Conservation (phyloP, 2,797 vertebrate species). For the Esox lucius region DNA sequence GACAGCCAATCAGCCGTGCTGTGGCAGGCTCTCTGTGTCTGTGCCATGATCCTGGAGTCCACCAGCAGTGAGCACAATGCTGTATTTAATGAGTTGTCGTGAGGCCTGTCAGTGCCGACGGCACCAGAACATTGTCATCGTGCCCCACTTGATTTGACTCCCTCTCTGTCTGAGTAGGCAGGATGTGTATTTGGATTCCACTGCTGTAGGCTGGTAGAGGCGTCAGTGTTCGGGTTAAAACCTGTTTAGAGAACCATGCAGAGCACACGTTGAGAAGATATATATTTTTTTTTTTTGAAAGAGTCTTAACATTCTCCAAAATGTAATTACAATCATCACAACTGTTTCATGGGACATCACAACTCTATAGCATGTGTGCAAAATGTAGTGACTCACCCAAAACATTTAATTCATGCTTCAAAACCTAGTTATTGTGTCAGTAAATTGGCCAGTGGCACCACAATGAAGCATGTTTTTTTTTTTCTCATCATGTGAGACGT, state of each 20-base stretch:
- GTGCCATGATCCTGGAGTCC: neutral
- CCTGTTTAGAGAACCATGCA: neutral
- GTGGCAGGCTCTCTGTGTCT: neutral
- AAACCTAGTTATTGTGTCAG: too few species aligned
- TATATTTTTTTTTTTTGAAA: too few species aligned
- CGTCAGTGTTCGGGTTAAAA: neutral
- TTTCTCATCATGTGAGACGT: too few species aligned
- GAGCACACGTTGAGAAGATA: neutral
- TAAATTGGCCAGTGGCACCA: too few species aligned
- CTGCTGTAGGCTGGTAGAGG: neutral
- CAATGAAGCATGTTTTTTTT: too few species aligned
- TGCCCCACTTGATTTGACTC: neutral
- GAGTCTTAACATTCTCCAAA: too few species aligned
- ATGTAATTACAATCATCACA: too few species aligned
- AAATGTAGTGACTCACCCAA: too few species aligned
- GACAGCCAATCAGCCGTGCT: neutral
- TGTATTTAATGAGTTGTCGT: neutral
- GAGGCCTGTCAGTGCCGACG: neutral
- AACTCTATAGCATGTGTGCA: too few species aligned
- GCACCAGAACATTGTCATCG: neutral
- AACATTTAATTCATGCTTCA: too few species aligned
- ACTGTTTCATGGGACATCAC: too few species aligned
- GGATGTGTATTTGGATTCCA: neutral
- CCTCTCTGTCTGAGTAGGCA: neutral
- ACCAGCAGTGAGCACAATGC: neutral